A percentile compares a stretch with the other conserved stretches of the same genome.
These are phyloP conservation scores for Horisme vitalbata DNA, from an alignment of 2,888 invertebrate species.

Conservation along the genomic window DNA sequence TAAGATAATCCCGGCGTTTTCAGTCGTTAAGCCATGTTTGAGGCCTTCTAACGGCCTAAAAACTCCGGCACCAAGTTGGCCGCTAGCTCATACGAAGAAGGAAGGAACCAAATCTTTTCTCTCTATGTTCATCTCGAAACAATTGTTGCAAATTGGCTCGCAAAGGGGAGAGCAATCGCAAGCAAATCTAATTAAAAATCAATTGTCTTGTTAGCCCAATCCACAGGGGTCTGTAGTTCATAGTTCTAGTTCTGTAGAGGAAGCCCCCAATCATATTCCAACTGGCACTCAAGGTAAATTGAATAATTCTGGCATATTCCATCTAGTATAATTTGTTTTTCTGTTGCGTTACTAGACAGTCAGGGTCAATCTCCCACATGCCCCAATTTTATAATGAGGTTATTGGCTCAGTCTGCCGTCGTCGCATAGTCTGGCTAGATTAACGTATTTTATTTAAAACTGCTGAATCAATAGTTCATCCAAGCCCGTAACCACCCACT, in stretches of 20 bases:
- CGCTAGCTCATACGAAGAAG: too few relatives aligned
- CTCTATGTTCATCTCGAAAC: slow-evolving; percentile 1
- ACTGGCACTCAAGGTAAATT: slow-evolving; percentile 58
- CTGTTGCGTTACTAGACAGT: slow-evolving; percentile 31
- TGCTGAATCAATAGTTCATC: too few relatives aligned
- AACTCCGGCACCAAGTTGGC: too few relatives aligned
- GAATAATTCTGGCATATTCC: slow-evolving; percentile 62
- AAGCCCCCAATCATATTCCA: slow-evolving; percentile 62
- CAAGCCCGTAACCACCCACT: too few relatives aligned
- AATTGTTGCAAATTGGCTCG: slow-evolving; percentile 2
- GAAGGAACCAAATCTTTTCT: background rate
- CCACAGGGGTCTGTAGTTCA: slow-evolving; percentile 36
- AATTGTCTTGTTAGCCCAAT: slow-evolving; percentile 50
- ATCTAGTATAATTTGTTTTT: slow-evolving; percentile 38
- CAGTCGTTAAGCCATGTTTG: too few relatives aligned
- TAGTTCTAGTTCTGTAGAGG: slow-evolving; percentile 53
- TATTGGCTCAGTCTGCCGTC: slow-evolving; percentile 23
- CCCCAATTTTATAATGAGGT: slow-evolving; percentile 36
- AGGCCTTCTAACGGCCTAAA: too few relatives aligned
- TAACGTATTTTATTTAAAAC: too few relatives aligned
- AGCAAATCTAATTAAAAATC: slow-evolving; percentile 49
- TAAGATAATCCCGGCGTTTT: too few relatives aligned
- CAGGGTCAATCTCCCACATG: slow-evolving; percentile 33
- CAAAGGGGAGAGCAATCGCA: slow-evolving; percentile 20
- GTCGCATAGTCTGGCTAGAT: slow-evolving; percentile 23